Base-by-base conservation (phyloP, 2,113 vertebrate species). In the Oceanodroma tethys region DNA sequence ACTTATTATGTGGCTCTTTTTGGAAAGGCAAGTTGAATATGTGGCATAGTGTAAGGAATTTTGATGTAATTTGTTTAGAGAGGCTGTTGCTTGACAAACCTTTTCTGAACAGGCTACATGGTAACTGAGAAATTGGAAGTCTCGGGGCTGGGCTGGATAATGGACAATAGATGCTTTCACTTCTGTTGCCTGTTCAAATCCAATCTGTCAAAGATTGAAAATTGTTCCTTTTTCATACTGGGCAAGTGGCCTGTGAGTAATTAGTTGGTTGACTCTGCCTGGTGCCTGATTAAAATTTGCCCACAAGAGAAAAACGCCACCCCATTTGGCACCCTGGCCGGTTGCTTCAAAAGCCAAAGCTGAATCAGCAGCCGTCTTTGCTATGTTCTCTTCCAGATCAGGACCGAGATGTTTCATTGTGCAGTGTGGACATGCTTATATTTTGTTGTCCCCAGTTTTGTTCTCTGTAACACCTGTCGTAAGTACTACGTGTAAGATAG, bases 121-220 rank as follows among this genome's bases (percentile, higher is more conserved):
- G 52, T 81, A 86, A 93, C 63, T 63, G 72, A 83, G 81, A 88
- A 91, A 40, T 43, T 96, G 81, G 68, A 96, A 93, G 68, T 94
- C 83, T 94, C 0, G 0, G 38, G 67, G 52, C 60, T 89, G 40
- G 34, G 36, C 42, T 68, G 95, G 76, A 65, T 94, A 92, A 91
- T 40, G 27, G 56, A 95, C 96, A 95, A 95, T 95, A 91, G 92
- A 84, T 45, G 83, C 92, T 97, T 97, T 97, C 72, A 93, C 52
- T 91, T 95, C 65, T 95, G 52, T 52, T 89, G 68, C 80, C 76
- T 89, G 59, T 88, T 96, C 80, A 86, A 86, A 56, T 91, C 86
- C 68, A 75, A n/a, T 93, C 91, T 91, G 48, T 81, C 91, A 79
- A 84, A 94, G 68, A 72, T 18, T 84, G 76, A 72, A 95, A 92